These are phyloP conservation scores for Drosophila funebris DNA, from an alignment of 1,140 invertebrate genomes.

Conservation along the genomic window DNA sequence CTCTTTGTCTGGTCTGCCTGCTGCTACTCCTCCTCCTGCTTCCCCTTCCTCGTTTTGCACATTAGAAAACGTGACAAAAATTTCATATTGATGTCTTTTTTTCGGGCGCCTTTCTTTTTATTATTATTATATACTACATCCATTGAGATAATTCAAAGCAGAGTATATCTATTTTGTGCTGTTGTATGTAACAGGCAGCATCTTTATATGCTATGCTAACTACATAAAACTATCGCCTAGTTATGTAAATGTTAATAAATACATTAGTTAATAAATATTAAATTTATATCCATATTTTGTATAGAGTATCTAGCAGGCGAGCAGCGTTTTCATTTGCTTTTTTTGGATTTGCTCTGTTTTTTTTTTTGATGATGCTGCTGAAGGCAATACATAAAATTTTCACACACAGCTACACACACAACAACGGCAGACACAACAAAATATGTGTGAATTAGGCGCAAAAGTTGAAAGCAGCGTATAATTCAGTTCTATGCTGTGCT, in stretches of 20 bases:
- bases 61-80: constrained; percentile 82
- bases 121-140: neutral
- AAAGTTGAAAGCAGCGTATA: constrained; percentile 77
- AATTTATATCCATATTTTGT: no score
- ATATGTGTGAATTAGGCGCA: constrained; percentile 81
- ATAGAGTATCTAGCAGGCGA: neutral
- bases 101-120: neutral
- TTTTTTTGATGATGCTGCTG: constrained; percentile 80
- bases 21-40: neutral
- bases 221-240: no score
- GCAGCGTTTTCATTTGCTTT: neutral
- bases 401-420: constrained; percentile 56
- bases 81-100: constrained; percentile 80
- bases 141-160: neutral
- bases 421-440: constrained; percentile 16
- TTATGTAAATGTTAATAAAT: no score
- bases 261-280: no score
- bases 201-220: neutral
- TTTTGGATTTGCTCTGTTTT: constrained; percentile 26
- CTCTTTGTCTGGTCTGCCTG: constrained; percentile 11
- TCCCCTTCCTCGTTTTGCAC: constrained; percentile 21
- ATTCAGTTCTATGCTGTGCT: constrained; percentile 36
- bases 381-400: constrained; percentile 81
- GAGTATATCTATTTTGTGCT: neutral
- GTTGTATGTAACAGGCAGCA: neutral